A percentile compares a stretch with the other conserved stretches of the same genome.
These are phyloP conservation scores for Vespertilio murinus DNA, from an alignment of 2,797 vertebrate species.

Conservation along the genomic window DNA sequence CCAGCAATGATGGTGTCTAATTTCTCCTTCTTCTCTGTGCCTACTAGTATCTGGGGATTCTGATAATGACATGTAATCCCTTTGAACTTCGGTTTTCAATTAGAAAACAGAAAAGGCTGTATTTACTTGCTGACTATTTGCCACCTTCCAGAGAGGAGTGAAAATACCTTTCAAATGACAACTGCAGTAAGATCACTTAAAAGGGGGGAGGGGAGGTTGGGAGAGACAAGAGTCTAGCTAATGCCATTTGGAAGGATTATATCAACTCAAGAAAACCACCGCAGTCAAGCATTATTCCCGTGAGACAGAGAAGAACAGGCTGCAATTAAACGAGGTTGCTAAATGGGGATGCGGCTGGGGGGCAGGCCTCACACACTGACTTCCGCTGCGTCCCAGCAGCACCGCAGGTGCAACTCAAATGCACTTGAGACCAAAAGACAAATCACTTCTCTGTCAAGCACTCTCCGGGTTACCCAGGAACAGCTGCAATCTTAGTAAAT, in stretches of 20 bases:
- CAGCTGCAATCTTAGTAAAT: neutral
- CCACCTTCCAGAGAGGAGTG: neutral
- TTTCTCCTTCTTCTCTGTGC: constrained; percentile 40
- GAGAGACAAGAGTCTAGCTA: neutral
- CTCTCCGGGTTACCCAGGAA: neutral
- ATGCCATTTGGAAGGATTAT: neutral
- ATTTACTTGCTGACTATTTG: constrained; percentile 8
- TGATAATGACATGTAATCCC: neutral
- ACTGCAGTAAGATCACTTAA: neutral
- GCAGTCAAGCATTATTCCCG: constrained; percentile 39
- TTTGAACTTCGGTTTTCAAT: constrained; percentile 32
- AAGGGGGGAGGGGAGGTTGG: neutral
- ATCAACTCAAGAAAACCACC: constrained; percentile 50
- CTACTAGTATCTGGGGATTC: neutral
- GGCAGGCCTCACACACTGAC: neutral
- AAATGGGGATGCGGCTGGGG: neutral
- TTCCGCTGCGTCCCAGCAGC: neutral
- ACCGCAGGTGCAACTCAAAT: neutral
- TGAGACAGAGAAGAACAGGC: constrained; percentile 8
- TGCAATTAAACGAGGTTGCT: neutral
- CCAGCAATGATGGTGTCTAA: neutral
- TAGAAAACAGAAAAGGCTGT: constrained; percentile 30
- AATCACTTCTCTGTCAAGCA: neutral
- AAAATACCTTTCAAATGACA: constrained; percentile 20
- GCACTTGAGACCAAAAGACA: neutral